A percentile compares a stretch with the other conserved stretches of the same genome.
Evolutionary conservation across 23 tunicate genomes (phyloP).

Genomic region (Aplidium turbinatum): DNA sequence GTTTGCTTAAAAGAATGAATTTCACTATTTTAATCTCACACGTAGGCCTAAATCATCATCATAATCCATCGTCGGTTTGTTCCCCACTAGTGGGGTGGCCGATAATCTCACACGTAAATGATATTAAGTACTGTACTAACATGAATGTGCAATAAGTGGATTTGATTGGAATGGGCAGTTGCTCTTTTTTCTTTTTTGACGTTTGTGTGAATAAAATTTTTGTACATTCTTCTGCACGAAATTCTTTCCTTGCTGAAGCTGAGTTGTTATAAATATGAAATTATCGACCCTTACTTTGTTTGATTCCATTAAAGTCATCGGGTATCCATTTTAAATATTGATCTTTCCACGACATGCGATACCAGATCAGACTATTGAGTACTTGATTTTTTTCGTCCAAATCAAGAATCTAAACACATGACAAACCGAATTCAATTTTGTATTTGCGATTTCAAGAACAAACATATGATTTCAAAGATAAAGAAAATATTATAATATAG

Average conservation of each 20-base stretch:
- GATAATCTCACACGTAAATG: background rate
- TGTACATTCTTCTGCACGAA: background rate
- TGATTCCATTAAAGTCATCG: slow-evolving; percentile 45
- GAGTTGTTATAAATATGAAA: too few relatives aligned
- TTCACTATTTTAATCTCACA: background rate
- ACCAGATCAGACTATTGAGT: slow-evolving; percentile 79
- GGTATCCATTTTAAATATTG: slow-evolving; percentile 61
- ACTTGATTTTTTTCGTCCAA: slow-evolving; percentile 91
- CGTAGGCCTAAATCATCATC: background rate
- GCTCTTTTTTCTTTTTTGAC: background rate
- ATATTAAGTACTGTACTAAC: background rate
- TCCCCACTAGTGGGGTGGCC: background rate
- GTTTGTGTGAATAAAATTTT: background rate
- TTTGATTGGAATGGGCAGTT: background rate
- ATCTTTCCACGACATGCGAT: slow-evolving; percentile 55
- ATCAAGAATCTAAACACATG: slow-evolving; percentile 54
- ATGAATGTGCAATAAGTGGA: background rate
- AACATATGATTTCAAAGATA: background rate
- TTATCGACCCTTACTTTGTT: slow-evolving; percentile 55
- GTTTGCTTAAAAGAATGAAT: too few relatives aligned
- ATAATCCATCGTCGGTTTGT: background rate
- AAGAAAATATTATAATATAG: background rate
- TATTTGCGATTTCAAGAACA: background rate
- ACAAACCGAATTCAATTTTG: background rate
- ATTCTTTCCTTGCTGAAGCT: too few relatives aligned